These are phyloP conservation scores for Pseudochirops cupreus DNA, from an alignment of 2,797 vertebrate species.

Conservation along the genomic window DNA sequence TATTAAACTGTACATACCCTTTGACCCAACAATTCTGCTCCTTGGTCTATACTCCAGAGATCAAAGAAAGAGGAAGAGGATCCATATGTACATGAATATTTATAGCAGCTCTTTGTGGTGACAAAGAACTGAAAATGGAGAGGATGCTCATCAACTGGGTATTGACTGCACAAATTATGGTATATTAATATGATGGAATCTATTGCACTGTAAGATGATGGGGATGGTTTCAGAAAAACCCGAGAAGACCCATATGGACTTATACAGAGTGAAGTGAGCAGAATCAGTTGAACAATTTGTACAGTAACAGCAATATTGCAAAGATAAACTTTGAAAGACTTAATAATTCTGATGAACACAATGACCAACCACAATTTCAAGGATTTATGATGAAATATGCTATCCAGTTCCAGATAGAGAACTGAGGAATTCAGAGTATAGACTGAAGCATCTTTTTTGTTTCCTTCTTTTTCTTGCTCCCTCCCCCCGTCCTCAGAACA, in stretches of 20 bases:
- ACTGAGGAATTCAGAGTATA: neutral
- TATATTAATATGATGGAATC: neutral
- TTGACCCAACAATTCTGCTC: neutral
- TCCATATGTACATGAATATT: neutral
- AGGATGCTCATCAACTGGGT: neutral
- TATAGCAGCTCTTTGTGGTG: neutral
- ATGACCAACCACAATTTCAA: neutral
- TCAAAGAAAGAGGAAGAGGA: neutral
- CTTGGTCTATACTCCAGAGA: neutral
- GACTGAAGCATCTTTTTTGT: neutral
- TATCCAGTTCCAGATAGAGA: neutral
- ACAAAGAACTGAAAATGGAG: neutral
- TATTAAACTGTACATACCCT: neutral
- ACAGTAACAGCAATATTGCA: neutral
- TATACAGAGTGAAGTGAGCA: neutral
- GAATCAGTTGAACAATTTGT: neutral
- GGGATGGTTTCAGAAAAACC: neutral
- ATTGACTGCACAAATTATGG: neutral
- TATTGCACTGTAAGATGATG: neutral
- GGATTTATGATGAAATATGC: neutral
- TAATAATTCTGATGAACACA: neutral
- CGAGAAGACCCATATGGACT: neutral
- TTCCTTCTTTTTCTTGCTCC: neutral
- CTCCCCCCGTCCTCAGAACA: fast-evolving
- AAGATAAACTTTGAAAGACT: neutral